Evolutionary conservation across 1,140 invertebrate species (phyloP).

Genomic region (Tetraneura akinire): DNA sequence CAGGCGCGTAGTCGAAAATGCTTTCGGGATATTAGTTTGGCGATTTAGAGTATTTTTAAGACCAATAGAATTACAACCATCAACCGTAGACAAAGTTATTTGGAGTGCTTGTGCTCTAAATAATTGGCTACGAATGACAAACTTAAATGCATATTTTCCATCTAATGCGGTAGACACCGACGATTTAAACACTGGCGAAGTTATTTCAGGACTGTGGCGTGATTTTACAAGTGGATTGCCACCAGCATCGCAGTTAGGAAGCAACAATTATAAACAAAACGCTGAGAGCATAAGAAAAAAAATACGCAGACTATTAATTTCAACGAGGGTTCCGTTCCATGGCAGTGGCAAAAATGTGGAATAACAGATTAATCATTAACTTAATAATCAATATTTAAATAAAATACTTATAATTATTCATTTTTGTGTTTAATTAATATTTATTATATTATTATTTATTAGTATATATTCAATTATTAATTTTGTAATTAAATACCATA

Average conservation of each 20-base stretch:
- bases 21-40: constrained; percentile 62
- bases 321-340: constrained; percentile 21
- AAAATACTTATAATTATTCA: constrained; percentile 18
- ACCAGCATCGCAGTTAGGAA: constrained; percentile 15
- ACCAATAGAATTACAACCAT: constrained; percentile 56
- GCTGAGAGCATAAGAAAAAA: constrained; percentile 18
- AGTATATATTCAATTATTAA: too few relatives aligned
- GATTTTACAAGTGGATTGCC: constrained; percentile 27
- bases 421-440: constrained; percentile 17
- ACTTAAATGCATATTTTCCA: constrained; percentile 18
- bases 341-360: constrained; percentile 15
- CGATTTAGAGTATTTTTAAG: constrained; percentile 59
- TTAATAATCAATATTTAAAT: constrained; percentile 17
- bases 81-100: constrained; percentile 17
- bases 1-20: constrained; percentile 61
- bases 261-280: constrained; percentile 7
- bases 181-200: constrained; percentile 7
- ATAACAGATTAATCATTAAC: constrained; percentile 25
- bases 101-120: constrained; percentile 14
- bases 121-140: constrained; percentile 21
- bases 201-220: background rate
- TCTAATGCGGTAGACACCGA: constrained; percentile 21
- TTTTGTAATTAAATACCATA: constrained; percentile 31
- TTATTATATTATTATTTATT: constrained; percentile 22
- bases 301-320: constrained; percentile 13